phyloP scores from a whole-genome alignment of 2,888 invertebrate species.

The Peribatodes rhomboidaria region DNA sequence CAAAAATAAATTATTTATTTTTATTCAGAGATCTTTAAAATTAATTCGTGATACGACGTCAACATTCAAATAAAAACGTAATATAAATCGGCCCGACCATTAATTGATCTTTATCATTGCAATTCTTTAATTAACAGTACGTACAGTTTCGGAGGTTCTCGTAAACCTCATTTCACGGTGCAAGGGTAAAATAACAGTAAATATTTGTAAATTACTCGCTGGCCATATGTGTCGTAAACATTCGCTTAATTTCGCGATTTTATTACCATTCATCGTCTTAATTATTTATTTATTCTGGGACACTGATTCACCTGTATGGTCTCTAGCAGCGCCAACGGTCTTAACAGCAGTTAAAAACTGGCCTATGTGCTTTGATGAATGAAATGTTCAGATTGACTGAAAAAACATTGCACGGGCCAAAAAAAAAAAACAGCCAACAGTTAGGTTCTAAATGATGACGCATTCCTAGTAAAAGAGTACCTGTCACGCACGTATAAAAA shows the following conservation, averaged over 20 bases:
- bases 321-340: no score
- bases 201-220: conserved; percentile 17
- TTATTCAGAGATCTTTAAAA: not conserved
- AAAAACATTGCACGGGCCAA: no score
- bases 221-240: conserved; percentile 11
- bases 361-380: no score
- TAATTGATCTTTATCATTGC: conserved; percentile 35
- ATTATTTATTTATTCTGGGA: conserved; percentile 14
- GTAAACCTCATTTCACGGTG: conserved; percentile 43
- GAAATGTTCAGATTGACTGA: no score
- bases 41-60: not conserved
- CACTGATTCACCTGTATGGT: no score
- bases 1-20: no score
- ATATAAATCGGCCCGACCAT: conserved; percentile 16
- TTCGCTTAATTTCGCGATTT: conserved; percentile 18
- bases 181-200: conserved; percentile 17
- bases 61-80: conserved; percentile 15
- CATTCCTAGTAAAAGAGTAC: no score
- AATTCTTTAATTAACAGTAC: conserved; percentile 41
- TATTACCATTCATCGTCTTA: conserved; percentile 23
- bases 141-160: conserved; percentile 39
- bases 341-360: no score
- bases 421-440: no score
- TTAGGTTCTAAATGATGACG: no score
- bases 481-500: no score